These are phyloP conservation scores for Magallana nippona DNA, from an alignment of 2,888 invertebrate genomes.

Conservation along the genomic window DNA sequence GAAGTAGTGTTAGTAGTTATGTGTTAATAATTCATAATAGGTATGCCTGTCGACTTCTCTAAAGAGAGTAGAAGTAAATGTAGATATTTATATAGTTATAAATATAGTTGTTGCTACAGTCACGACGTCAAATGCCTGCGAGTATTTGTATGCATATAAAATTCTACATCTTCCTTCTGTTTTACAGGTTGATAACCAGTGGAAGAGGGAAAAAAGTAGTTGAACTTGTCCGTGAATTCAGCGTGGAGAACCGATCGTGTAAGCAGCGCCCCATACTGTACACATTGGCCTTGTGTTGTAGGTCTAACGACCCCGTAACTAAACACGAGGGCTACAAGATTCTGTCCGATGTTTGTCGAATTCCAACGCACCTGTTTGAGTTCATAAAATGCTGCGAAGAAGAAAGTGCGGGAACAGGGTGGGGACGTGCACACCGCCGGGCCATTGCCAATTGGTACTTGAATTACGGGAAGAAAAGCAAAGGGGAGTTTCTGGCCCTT, in stretches of 20 bases:
- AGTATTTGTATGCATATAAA: too few relatives aligned
- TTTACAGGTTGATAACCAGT: slow-evolving; percentile 69
- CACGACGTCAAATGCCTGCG: too few relatives aligned
- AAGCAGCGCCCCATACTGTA: slow-evolving; percentile 68
- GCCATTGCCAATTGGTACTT: slow-evolving; percentile 60
- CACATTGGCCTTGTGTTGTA: slow-evolving; percentile 56
- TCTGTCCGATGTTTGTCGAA: slow-evolving; percentile 56
- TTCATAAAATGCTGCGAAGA: slow-evolving; percentile 60
- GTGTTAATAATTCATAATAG: too few relatives aligned
- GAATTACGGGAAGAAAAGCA: slow-evolving; percentile 38
- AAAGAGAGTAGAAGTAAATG: too few relatives aligned
- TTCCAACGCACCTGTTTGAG: slow-evolving; percentile 63
- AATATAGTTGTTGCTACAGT: too few relatives aligned
- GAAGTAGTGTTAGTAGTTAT: too few relatives aligned
- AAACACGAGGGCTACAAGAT: slow-evolving; percentile 57
- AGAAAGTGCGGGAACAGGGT: slow-evolving; percentile 58
- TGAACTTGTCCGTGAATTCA: slow-evolving; percentile 72
- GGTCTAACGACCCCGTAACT: slow-evolving; percentile 54
- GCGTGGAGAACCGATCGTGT: slow-evolving; percentile 79
- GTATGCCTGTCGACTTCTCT: too few relatives aligned
- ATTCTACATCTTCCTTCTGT: not conserved
- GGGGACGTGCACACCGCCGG: slow-evolving; percentile 61
- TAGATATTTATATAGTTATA: too few relatives aligned
- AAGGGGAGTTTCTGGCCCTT: slow-evolving; percentile 83
- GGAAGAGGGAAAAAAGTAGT: slow-evolving; percentile 76